phyloP scores from a whole-genome alignment of 1,140 invertebrate genomes.

The Notospermus geniculatus region DNA sequence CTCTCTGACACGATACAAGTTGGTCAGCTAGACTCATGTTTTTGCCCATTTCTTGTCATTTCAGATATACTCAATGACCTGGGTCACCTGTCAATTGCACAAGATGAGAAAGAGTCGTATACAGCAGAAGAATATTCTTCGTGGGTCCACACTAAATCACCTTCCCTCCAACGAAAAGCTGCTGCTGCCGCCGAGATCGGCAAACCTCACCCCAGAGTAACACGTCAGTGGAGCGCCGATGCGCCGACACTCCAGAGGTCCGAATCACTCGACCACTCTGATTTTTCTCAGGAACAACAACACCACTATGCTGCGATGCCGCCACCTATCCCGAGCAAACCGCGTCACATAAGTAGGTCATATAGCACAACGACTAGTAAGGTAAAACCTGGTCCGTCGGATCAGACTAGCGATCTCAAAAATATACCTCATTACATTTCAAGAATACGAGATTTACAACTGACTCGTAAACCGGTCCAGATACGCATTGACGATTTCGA shows the following conservation, averaged over 20 bases:
- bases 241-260: not conserved
- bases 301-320: not conserved
- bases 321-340: not conserved
- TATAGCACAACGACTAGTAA: slow-evolving; percentile 5
- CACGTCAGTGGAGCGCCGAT: slow-evolving; percentile 9
- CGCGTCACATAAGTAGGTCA: not conserved
- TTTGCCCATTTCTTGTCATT: too few relatives aligned
- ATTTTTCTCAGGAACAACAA: slow-evolving; percentile 4
- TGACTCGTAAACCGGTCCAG: slow-evolving; percentile 48
- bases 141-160: slow-evolving; percentile 5
- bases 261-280: not conserved
- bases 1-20: too few relatives aligned
- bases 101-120: slow-evolving; percentile 1
- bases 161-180: slow-evolving; percentile 2
- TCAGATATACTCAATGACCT: too few relatives aligned
- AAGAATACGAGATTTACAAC: slow-evolving; percentile 46
- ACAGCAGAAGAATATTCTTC: slow-evolving; percentile 10
- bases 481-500: slow-evolving; percentile 51
- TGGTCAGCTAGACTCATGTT: too few relatives aligned
- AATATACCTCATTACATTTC: slow-evolving; percentile 17
- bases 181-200: not conserved
- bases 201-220: not conserved
- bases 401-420: not conserved
- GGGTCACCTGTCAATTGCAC: too few relatives aligned
- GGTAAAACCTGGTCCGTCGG: not conserved